Conservation (phyloP, 64 coral and sea anemone genomes). For the Stichodactyla helianthus region DNA sequence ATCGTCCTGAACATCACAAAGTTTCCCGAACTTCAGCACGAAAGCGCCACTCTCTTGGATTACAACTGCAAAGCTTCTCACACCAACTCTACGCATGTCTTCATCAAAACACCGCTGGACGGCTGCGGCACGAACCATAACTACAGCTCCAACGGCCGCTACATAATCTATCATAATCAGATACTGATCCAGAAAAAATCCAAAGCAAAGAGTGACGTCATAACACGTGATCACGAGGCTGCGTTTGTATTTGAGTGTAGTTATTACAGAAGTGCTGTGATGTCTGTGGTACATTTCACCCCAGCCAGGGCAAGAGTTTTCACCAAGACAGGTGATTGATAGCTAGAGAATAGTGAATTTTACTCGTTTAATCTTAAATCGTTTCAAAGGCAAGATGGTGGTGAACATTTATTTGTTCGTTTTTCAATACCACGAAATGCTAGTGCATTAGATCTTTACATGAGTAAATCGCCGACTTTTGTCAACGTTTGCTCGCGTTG, state of each 20-base stretch:
- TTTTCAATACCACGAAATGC: too few species aligned
- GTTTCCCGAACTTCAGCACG: background rate
- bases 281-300: constrained; percentile 24
- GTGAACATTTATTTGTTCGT: too few species aligned
- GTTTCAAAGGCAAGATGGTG: too few species aligned
- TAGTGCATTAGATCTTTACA: too few species aligned
- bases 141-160: constrained; percentile 12
- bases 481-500: too few species aligned
- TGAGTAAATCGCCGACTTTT: too few species aligned
- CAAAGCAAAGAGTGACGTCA: background rate
- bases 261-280: background rate
- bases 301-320: background rate
- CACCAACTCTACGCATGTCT: background rate
- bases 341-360: too few species aligned
- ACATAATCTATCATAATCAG: constrained; percentile 17
- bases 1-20: background rate
- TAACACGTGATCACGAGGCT: constrained; percentile 17
- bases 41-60: background rate
- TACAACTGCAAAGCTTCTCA: background rate
- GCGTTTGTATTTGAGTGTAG: constrained; percentile 8
- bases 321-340: constrained; percentile 7
- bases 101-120: constrained; percentile 14
- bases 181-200: background rate
- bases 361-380: too few species aligned
- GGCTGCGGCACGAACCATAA: constrained; percentile 14